Evolutionary conservation across 37 sponge, comb jelly and placozoan species (phyloP).

Genomic region (Hormiphora californensis): DNA sequence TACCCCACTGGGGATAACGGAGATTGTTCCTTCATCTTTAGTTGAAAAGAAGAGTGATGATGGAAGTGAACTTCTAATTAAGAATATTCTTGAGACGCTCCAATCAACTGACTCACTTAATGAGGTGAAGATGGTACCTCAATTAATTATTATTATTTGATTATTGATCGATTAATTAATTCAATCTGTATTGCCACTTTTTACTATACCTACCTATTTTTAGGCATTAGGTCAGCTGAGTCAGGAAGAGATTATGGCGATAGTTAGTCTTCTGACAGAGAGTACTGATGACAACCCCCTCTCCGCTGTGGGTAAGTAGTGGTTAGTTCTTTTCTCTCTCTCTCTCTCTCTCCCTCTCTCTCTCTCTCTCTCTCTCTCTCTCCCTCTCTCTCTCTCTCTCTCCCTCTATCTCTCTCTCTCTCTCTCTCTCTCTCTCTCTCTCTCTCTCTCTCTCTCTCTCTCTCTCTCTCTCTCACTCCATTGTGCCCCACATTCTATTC

Average conservation of each 20-base stretch:
- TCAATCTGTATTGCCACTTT: too few species aligned
- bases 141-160: neutral
- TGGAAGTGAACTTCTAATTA: neutral
- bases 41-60: neutral
- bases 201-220: too few species aligned
- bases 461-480: too few species aligned
- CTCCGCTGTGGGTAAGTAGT: too few species aligned
- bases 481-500: too few species aligned
- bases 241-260: constrained; percentile 14
- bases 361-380: too few species aligned
- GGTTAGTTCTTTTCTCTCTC: too few species aligned
- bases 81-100: neutral
- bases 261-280: neutral
- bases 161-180: neutral
- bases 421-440: too few species aligned
- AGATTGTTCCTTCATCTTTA: neutral
- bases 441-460: too few species aligned
- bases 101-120: neutral
- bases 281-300: neutral
- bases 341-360: too few species aligned
- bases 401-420: too few species aligned
- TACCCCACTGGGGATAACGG: neutral
- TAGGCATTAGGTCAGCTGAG: constrained; percentile 9
- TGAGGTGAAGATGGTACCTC: neutral
- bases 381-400: too few species aligned